These are phyloP conservation scores for Ethmia dodecea DNA, from an alignment of 2,888 invertebrate genomes.

Conservation along the genomic window DNA sequence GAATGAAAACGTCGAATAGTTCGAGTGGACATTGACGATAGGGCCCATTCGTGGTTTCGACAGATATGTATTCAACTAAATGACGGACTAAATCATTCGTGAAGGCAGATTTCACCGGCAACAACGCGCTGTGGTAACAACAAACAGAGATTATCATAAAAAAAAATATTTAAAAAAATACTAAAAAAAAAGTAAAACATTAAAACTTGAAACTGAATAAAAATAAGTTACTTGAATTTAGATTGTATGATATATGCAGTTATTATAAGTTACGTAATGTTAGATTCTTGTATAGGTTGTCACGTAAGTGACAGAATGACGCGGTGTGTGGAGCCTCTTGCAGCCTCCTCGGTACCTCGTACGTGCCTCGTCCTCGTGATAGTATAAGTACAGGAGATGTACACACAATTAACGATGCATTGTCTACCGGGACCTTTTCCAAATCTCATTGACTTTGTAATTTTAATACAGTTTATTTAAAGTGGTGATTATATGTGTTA, in stretches of 20 bases:
- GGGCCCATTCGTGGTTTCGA: conserved; percentile 28
- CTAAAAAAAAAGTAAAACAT: conserved; percentile 78
- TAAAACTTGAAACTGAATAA: conserved; percentile 75
- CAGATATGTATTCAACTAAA: conserved; percentile 27
- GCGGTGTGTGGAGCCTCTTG: conserved; percentile 27
- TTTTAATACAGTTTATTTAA: conserved; percentile 46
- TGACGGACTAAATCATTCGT: conserved; percentile 74
- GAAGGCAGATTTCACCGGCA: conserved; percentile 85
- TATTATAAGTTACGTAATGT: conserved; percentile 74
- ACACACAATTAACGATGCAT: conserved; percentile 43
- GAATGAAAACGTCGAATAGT: conserved; percentile 55
- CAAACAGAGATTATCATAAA: conserved; percentile 79
- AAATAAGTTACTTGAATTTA: conserved; percentile 75
- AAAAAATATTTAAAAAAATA: conserved; percentile 37
- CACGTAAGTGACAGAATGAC: conserved; percentile 36
- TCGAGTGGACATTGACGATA: conserved; percentile 23
- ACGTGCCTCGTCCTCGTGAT: conserved; percentile 62
- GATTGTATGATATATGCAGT: conserved; percentile 76
- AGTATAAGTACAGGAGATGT: conserved; percentile 62
- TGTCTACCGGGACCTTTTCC: conserved; percentile 46
- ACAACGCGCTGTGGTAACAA: conserved; percentile 77
- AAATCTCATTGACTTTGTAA: conserved; percentile 54
- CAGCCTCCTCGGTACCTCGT: conserved; percentile 14
- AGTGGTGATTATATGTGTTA: conserved; percentile 45
- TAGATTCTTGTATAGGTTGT: conserved; percentile 69